Evolutionary conservation across 2,113 vertebrate genomes (phyloP).

Genomic region (Heloderma charlesbogerti): DNA sequence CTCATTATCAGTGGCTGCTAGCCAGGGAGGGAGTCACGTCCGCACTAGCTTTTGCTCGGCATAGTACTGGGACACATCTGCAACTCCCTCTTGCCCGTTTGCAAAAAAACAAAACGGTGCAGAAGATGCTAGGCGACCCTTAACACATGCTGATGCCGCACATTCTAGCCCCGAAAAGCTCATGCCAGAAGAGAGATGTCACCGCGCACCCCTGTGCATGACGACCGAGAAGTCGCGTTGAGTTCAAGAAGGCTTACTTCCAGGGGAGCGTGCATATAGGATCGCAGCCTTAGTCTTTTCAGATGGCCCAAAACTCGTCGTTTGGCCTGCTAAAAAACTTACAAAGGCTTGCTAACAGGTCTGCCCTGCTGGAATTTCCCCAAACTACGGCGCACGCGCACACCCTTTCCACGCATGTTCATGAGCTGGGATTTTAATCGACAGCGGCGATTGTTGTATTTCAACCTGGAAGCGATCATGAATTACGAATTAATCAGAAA

Average conservation of each 20-base stretch:
- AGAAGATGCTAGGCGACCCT: background rate
- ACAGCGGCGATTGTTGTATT: background rate
- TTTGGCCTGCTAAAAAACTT: background rate
- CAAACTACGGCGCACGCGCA: background rate
- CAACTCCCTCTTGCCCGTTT: background rate
- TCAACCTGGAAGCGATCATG: too few species aligned
- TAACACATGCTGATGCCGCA: background rate
- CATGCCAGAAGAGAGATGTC: background rate
- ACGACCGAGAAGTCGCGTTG: background rate
- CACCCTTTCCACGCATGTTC: background rate
- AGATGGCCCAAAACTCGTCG: background rate
- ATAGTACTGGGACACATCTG: background rate
- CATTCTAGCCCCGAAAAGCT: background rate
- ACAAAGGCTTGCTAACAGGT: background rate
- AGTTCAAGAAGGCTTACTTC: background rate
- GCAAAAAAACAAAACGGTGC: background rate
- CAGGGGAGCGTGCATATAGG: background rate
- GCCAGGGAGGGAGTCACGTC: background rate
- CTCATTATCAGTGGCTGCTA: background rate
- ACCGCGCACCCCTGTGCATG: background rate
- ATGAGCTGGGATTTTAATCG: background rate
- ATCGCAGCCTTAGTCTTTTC: background rate
- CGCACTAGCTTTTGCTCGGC: too few species aligned
- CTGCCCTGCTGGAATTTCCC: background rate
- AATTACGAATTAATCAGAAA: too few species aligned